These are phyloP conservation scores for Pseudochirops corinnae DNA, from an alignment of 2,797 vertebrate species.

Conservation along the genomic window DNA sequence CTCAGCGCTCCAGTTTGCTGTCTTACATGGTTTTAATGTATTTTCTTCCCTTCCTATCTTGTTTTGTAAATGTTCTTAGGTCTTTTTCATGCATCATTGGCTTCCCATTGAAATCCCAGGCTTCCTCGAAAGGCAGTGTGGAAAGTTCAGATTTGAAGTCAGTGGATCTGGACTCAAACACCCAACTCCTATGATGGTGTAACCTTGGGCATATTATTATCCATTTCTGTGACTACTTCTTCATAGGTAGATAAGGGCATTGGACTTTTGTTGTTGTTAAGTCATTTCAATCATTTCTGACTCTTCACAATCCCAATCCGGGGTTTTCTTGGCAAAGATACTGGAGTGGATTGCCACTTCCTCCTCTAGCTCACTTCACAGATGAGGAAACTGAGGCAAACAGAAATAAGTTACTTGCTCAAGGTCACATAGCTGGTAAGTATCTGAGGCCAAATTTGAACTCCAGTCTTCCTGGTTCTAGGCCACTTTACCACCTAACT, in stretches of 20 bases:
- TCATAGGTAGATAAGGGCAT: not conserved
- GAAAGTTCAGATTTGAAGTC: not conserved
- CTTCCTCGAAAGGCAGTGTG: not conserved
- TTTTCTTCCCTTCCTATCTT: not conserved
- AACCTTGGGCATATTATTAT: not conserved
- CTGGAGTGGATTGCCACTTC: not conserved
- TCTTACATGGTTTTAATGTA: not conserved
- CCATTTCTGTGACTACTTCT: not conserved
- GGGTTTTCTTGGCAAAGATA: not conserved
- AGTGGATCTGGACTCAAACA: not conserved
- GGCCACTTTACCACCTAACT: not conserved
- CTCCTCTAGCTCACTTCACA: not conserved
- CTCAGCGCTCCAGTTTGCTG: not conserved
- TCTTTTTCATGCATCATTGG: not conserved
- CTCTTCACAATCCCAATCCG: not conserved
- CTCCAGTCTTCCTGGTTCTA: not conserved
- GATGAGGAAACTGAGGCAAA: not conserved
- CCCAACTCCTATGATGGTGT: not conserved
- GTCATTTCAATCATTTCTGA: not conserved
- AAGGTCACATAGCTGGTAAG: not conserved
- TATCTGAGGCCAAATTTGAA: not conserved
- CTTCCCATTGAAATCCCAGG: slow-evolving; percentile 7
- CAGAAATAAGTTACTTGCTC: not conserved
- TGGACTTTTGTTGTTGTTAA: not conserved
- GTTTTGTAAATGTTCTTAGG: slow-evolving; percentile 9